A percentile compares a stretch with the other conserved stretches of the same genome.
phyloP scores from a whole-genome alignment of 1,140 invertebrate species.

The Drosophila tropicalis region DNA sequence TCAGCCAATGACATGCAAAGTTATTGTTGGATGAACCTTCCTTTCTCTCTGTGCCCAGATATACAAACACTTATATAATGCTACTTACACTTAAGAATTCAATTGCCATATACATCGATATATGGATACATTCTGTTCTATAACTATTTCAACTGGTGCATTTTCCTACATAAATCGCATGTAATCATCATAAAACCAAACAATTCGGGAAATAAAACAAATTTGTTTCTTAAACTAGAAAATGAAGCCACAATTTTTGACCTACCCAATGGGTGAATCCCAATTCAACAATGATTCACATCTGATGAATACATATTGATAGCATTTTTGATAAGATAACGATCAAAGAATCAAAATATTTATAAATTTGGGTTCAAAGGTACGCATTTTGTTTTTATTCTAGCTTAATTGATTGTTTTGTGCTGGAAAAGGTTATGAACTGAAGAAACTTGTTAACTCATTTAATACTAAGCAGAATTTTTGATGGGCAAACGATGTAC shows the following conservation, averaged over 20 bases:
- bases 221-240: neutral
- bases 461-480: slow-evolving; percentile 31
- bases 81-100: slow-evolving; percentile 10
- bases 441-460: no score
- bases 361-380: neutral
- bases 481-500: slow-evolving; percentile 64
- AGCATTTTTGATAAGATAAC: no score
- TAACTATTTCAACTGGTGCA: slow-evolving; percentile 3
- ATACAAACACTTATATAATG: neutral
- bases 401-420: no score
- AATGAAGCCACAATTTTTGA: neutral
- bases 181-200: neutral
- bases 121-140: slow-evolving; percentile 9
- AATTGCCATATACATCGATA: slow-evolving; percentile 5
- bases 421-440: no score
- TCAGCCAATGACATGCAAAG: slow-evolving; percentile 14
- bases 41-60: neutral
- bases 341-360: no score
- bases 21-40: slow-evolving; percentile 13
- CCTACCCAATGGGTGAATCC: neutral
- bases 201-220: slow-evolving; percentile 7
- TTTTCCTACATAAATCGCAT: slow-evolving; percentile 1
- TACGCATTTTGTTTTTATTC: no score
- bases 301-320: no score
- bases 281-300: no score